Evolutionary conservation across 2,113 vertebrate genomes (phyloP).

Genomic region (Origma solitaria): DNA sequence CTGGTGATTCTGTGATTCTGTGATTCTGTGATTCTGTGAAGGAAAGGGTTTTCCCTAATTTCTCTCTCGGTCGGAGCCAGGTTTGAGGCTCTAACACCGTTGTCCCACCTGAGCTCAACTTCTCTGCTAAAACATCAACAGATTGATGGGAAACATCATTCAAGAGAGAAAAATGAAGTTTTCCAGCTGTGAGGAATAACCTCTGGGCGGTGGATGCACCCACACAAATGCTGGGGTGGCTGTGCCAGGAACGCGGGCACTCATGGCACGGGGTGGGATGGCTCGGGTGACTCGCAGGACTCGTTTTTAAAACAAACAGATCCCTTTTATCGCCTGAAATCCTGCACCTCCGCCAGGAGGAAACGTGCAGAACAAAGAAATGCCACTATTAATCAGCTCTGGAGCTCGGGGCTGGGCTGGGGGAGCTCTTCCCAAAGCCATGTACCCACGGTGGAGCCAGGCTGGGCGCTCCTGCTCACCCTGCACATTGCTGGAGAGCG

Average conservation of each 20-base stretch:
- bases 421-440: background rate
- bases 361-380: background rate
- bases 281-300: background rate
- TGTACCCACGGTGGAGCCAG: background rate
- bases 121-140: background rate
- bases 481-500: fast-evolving
- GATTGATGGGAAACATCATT: background rate
- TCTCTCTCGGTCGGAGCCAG: background rate
- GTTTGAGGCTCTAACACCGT: fast-evolving
- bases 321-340: background rate
- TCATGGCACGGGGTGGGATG: fast-evolving
- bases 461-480: background rate
- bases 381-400: background rate
- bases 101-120: background rate
- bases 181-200: background rate
- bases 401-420: background rate
- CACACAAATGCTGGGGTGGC: background rate
- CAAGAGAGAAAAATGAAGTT: background rate
- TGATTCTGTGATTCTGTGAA: too few relatives aligned
- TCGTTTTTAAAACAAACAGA: background rate
- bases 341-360: fast-evolving
- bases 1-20: too few relatives aligned
- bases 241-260: fast-evolving
- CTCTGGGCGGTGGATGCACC: background rate
- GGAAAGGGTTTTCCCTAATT: background rate